Conservation (phyloP, 2,113 vertebrate genomes). For the Bos taurus region DNA sequence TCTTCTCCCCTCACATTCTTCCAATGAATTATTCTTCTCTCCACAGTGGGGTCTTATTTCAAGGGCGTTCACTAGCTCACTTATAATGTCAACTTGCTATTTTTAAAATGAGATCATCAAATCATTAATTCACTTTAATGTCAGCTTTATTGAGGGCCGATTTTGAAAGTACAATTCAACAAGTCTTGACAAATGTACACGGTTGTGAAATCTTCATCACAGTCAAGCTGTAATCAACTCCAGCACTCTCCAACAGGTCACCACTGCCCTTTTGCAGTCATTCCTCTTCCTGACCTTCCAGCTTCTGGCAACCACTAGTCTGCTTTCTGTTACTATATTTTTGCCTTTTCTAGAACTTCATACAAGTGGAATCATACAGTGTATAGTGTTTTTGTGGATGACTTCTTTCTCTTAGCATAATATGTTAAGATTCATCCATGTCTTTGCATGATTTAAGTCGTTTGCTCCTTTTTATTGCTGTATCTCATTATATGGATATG, state of each 20-base stretch:
- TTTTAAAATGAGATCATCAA: conserved; percentile 45
- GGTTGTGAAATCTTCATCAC: background rate
- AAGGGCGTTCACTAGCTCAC: background rate
- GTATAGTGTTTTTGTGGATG: background rate
- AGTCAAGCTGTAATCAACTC: background rate
- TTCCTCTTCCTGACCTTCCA: background rate
- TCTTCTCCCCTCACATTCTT: conserved; percentile 46
- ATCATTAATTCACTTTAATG: conserved; percentile 33
- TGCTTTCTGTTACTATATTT: background rate
- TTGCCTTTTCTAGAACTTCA: background rate
- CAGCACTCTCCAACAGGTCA: background rate
- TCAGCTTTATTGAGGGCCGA: background rate
- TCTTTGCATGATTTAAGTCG: background rate
- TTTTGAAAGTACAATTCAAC: background rate
- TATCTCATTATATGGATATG: background rate
- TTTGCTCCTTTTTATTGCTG: background rate
- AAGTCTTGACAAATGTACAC: background rate
- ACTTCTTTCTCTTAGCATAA: background rate
- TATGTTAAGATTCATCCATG: background rate
- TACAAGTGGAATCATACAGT: background rate
- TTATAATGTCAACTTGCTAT: conserved; percentile 45
- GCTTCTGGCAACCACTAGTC: background rate
- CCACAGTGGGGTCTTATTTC: conserved; percentile 46
- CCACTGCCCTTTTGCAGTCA: background rate
- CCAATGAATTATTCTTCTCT: conserved; percentile 43